A percentile compares a stretch with the other conserved stretches of the same genome.
Conservation (phyloP, 2,797 vertebrate species). For the Alfaro cultratus region DNA sequence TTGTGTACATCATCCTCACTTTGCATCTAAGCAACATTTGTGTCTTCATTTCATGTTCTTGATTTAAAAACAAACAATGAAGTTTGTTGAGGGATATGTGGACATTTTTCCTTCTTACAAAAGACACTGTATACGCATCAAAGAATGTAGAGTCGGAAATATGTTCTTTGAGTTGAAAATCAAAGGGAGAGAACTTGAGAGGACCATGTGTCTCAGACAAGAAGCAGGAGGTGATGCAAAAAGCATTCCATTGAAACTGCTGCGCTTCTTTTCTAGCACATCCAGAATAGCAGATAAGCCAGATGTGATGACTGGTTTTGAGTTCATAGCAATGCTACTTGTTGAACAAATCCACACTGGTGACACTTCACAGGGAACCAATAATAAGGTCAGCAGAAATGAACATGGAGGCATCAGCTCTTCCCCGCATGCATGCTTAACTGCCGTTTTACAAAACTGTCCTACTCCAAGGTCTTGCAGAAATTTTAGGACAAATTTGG, state of each 20-base stretch:
- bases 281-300: background rate
- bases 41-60: background rate
- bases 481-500: background rate
- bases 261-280: background rate
- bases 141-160: background rate
- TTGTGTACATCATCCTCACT: background rate
- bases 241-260: background rate
- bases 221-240: background rate
- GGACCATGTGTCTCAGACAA: background rate
- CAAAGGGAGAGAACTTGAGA: background rate
- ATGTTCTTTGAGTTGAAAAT: background rate
- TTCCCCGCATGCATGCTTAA: background rate
- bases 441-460: background rate
- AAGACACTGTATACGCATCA: background rate
- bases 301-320: background rate
- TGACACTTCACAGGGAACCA: background rate
- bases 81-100: background rate
- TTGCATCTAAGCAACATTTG: background rate
- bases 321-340: background rate
- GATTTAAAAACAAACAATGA: background rate
- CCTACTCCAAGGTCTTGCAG: background rate
- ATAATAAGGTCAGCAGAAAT: background rate
- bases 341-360: background rate
- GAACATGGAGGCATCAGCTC: background rate
- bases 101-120: background rate